phyloP scores from a whole-genome alignment of 2,888 invertebrate genomes.

The Orthonychiurus folsomi region DNA sequence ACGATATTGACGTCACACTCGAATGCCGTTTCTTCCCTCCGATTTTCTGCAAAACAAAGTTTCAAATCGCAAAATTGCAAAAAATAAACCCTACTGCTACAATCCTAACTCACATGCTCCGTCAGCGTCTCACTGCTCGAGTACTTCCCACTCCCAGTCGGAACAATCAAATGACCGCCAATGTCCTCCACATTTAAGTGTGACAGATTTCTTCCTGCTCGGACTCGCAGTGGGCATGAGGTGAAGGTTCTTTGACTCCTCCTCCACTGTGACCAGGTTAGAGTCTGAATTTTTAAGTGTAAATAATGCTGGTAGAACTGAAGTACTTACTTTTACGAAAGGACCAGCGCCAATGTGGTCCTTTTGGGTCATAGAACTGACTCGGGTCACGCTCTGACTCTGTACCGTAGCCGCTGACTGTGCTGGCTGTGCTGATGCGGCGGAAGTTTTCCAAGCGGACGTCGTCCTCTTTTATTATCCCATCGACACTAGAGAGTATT shows the following conservation, averaged over 20 bases:
- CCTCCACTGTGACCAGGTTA: constrained; percentile 29
- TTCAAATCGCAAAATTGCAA: too few relatives aligned
- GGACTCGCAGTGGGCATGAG: constrained; percentile 32
- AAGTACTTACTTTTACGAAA: constrained; percentile 53
- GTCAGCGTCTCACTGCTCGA: constrained; percentile 39
- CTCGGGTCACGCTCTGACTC: constrained; percentile 60
- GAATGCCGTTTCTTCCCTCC: constrained; percentile 38
- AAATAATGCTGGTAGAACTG: not conserved
- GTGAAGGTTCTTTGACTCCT: constrained; percentile 30
- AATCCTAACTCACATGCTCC: constrained; percentile 25
- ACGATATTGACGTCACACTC: constrained; percentile 37
- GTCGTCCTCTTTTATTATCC: constrained; percentile 40
- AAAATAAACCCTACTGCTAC: not conserved
- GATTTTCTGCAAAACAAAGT: constrained; percentile 15
- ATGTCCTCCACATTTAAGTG: constrained; percentile 39
- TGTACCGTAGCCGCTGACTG: constrained; percentile 61
- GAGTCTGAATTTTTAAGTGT: not conserved
- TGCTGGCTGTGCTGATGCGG: constrained; percentile 71
- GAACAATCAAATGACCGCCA: constrained; percentile 37
- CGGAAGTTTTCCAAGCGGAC: constrained; percentile 44
- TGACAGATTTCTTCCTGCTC: constrained; percentile 39
- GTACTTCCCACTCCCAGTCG: constrained; percentile 34
- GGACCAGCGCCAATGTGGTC: constrained; percentile 55
- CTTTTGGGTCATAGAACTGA: constrained; percentile 47
- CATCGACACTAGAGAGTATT: constrained; percentile 33